Percentiles rank a stretch among this genome's conserved stretches.
These are phyloP conservation scores for Lepus oiostolus DNA, from an alignment of 2,797 vertebrate genomes.

Conservation along the genomic window DNA sequence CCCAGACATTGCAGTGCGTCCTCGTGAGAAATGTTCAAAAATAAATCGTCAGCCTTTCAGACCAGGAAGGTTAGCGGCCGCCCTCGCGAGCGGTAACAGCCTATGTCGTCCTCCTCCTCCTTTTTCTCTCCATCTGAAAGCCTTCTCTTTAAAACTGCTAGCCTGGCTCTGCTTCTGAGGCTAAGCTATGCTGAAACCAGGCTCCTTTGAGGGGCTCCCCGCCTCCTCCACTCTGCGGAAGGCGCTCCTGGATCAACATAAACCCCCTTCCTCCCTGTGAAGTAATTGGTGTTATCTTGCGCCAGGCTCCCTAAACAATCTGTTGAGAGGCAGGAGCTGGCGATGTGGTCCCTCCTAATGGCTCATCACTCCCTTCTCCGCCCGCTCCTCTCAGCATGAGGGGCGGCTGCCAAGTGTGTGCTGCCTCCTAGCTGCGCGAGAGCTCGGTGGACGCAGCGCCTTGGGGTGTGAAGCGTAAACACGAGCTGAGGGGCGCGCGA, in stretches of 20 bases:
- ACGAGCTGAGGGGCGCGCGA: neutral
- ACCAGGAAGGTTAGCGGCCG: neutral
- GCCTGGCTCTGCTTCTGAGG: neutral
- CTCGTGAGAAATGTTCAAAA: no score
- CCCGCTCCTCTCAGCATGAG: neutral
- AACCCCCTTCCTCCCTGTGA: neutral
- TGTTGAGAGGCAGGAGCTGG: neutral
- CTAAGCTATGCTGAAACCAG: neutral
- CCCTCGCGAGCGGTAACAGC: neutral
- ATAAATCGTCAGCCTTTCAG: neutral
- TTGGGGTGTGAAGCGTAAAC: slow-evolving; percentile 36
- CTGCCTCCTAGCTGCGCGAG: neutral
- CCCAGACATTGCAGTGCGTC: no score
- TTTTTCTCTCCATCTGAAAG: neutral
- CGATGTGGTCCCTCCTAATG: neutral
- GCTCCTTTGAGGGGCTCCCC: neutral
- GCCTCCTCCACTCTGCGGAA: neutral
- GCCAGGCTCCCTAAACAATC: neutral
- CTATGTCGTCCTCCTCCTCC: neutral
- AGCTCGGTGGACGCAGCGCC: neutral
- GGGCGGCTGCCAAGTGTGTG: neutral
- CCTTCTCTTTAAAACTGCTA: neutral
- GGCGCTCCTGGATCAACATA: neutral
- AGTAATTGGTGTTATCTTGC: neutral
- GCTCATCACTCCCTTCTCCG: neutral